Base-by-base conservation (phyloP, 92 coral and sea anemone species). In the Porites cylindrica region DNA sequence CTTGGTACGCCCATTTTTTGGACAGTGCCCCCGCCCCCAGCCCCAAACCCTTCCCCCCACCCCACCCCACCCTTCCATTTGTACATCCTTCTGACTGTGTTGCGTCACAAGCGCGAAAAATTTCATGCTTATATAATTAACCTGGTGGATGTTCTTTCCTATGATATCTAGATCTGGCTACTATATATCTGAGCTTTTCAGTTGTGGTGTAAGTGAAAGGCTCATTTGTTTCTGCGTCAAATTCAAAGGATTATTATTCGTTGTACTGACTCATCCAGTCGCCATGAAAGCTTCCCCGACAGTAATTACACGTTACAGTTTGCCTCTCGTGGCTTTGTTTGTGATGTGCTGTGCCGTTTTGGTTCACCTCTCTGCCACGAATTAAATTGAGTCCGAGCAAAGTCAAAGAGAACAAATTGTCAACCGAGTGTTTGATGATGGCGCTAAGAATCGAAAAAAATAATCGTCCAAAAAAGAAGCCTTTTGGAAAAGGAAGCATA, bases 61-160 rank as follows among this genome's bases (percentile, higher is more conserved):
- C 43, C 0, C 43, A 32, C 43, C 43, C 43, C 43, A 32, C 43
- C 43, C 43, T 32, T 32, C 43, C 43, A 32, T 32, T 32, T 3
- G 0, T 4, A 32, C 43, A 3, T 32, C 43, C 43, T 32, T 32
- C 43, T 32, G 43, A 32, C 43, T 32, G 43, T 56, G 1, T 13
- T 56, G 4, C 60, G 60, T 56, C 60, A 56, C 74, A 14, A 23
- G 32, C 74, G 52, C 74, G 74, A 70, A 70, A 70, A 69, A 21
- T 20, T 70, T 70, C 74, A 24, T 19, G 74, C 74, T 51, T n/a
- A 3, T 32, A 18, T n/a, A n/a, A n/a, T 56, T 54, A 10, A 10
- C 14, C 1, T 10, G 60, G 12, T 0, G 11, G 14, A 9, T 56
- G 60, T 56, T 56, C 60, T 29, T 70, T 56, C 14, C 60, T 29